Conservation (phyloP, 2,113 vertebrate genomes). For the Perca schrenkii region DNA sequence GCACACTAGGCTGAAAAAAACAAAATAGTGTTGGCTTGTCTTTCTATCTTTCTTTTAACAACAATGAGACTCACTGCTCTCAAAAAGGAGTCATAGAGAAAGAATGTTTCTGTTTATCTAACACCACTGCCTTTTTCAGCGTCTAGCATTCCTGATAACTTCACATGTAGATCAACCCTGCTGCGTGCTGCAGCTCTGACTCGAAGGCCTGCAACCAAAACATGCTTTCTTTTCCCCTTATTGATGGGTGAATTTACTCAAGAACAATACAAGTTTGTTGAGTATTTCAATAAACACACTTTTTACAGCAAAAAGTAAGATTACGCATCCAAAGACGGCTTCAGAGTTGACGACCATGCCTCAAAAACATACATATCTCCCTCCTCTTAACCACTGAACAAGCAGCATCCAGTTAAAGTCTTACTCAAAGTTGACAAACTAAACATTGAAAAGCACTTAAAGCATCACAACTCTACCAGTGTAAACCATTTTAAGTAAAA, state of each 20-base stretch:
- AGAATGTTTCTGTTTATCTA: constrained; percentile 74
- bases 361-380: background rate
- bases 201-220: constrained; percentile 38
- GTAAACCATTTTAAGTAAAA: background rate
- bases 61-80: constrained; percentile 25
- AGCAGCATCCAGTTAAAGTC: background rate
- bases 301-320: background rate
- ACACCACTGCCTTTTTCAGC: constrained; percentile 47
- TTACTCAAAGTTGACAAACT: background rate
- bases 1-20: constrained; percentile 38
- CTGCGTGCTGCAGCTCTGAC: background rate
- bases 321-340: background rate
- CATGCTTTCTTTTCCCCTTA: constrained; percentile 16
- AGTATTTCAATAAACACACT: background rate
- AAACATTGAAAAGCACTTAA: background rate
- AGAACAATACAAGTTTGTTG: background rate
- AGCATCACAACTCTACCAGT: background rate
- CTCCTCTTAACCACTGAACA: background rate
- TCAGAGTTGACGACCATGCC: background rate
- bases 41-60: constrained; percentile 2
- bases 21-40: background rate
- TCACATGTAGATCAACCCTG: constrained; percentile 51
- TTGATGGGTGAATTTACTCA: background rate
- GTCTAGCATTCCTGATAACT: constrained; percentile 52
- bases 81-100: constrained; percentile 52